Evolutionary conservation across 2,888 invertebrate genomes (phyloP).

Genomic region (Podabrus alpinus): DNA sequence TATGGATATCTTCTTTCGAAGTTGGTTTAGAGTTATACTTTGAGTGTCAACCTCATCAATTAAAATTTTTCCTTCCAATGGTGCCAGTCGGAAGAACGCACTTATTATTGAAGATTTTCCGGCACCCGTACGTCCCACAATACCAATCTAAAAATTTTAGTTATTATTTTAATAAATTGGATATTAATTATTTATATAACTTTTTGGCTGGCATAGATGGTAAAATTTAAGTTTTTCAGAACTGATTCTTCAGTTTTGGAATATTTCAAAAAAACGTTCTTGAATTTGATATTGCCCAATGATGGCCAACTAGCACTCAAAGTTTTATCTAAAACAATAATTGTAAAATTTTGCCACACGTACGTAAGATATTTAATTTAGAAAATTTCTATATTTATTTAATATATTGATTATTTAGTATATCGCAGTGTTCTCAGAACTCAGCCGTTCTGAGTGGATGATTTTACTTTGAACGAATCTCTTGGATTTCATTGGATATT

Average conservation of each 20-base stretch:
- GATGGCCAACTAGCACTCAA: constrained; percentile 60
- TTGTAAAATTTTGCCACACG: background rate
- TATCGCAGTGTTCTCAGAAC: too few species aligned
- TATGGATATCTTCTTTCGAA: constrained; percentile 81
- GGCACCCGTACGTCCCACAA: constrained; percentile 86
- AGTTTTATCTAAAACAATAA: constrained; percentile 5
- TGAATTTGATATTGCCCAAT: constrained; percentile 63
- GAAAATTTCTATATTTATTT: too few species aligned
- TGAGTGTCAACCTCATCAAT: constrained; percentile 78
- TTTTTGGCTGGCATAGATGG: constrained; percentile 67
- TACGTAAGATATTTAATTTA: too few species aligned
- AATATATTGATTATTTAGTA: too few species aligned
- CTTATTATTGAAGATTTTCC: constrained; percentile 83
- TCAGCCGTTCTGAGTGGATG: too few species aligned
- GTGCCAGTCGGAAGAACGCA: constrained; percentile 80
- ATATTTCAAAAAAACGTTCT: constrained; percentile 66
- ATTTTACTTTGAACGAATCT: too few species aligned
- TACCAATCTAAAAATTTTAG: constrained; percentile 65
- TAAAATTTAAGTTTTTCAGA: constrained; percentile 67
- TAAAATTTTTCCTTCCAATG: constrained; percentile 74
- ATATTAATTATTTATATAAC: constrained; percentile 49
- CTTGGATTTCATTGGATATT: too few species aligned
- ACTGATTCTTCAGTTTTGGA: constrained; percentile 65
- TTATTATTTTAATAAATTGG: background rate
- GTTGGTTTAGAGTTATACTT: constrained; percentile 73